phyloP scores from a whole-genome alignment of 2,113 vertebrate genomes.

The Planiliza haematocheilus region DNA sequence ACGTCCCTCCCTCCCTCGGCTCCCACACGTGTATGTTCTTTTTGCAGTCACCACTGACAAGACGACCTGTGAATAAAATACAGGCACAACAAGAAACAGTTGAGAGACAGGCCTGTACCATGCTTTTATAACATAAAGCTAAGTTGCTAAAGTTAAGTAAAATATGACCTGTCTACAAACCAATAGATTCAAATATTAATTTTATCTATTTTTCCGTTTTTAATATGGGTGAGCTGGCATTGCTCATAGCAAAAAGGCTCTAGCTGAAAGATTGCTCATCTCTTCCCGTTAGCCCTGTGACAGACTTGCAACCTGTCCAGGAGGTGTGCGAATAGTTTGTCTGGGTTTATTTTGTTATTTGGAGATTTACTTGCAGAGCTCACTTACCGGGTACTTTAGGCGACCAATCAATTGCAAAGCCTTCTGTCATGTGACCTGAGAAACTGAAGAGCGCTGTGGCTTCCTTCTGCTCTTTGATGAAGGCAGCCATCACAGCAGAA shows the following conservation, averaged over 20 bases:
- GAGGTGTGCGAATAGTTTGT: no score
- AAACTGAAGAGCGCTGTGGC: constrained; percentile 87
- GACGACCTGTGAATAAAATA: constrained; percentile 81
- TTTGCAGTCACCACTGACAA: constrained; percentile 90
- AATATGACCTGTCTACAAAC: not conserved
- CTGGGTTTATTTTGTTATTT: no score
- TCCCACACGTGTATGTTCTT: constrained; percentile 95
- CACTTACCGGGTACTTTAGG: constrained; percentile 86
- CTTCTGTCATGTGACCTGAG: constrained; percentile 91
- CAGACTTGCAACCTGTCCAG: no score
- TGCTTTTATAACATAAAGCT: not conserved
- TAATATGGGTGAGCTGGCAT: no score
- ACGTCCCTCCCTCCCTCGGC: constrained; percentile 85
- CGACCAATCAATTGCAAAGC: constrained; percentile 93
- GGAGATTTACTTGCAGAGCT: not conserved
- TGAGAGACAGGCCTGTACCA: not conserved
- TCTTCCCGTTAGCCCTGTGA: no score
- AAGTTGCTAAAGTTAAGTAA: not conserved
- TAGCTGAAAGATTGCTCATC: no score
- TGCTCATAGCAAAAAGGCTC: no score
- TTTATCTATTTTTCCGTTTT: no score
- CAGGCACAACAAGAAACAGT: not conserved
- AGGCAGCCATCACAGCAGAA: constrained; percentile 84
- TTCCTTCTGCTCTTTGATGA: constrained; percentile 86
- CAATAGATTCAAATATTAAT: no score